Conservation (phyloP, 2,113 vertebrate species). For the Catagonus wagneri region DNA sequence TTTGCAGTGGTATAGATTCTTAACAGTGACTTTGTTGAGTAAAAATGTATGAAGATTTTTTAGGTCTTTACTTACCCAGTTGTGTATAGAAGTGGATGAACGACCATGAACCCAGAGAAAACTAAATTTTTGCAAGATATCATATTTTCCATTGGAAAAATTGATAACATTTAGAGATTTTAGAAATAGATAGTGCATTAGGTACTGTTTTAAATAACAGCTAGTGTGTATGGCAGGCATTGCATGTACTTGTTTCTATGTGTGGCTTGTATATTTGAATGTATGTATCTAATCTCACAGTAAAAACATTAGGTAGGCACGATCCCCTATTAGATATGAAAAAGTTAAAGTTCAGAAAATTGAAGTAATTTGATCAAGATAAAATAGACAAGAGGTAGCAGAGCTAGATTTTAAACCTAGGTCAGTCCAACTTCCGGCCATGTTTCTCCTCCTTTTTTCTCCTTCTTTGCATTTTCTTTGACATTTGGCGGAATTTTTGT, state of each 20-base stretch:
- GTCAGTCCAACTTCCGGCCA: not conserved
- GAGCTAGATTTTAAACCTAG: not conserved
- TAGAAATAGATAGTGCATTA: not conserved
- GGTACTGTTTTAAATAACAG: not conserved
- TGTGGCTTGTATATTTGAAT: not conserved
- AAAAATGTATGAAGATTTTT: not conserved
- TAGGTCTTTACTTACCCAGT: constrained; percentile 11
- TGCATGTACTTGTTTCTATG: not conserved
- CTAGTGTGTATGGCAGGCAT: not conserved
- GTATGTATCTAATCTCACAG: not conserved
- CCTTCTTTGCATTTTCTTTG: not conserved
- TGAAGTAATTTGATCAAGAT: not conserved
- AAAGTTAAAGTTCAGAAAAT: not conserved
- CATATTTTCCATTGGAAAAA: not conserved
- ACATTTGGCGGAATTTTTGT: not conserved
- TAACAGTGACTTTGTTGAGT: constrained; percentile 8
- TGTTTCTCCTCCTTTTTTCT: not conserved
- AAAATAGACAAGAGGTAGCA: not conserved
- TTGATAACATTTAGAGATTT: not conserved
- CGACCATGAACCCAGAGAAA: not conserved
- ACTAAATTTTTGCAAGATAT: not conserved
- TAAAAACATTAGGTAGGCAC: not conserved
- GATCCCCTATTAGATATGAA: not conserved
- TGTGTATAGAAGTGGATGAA: not conserved
- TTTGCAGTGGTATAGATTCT: not conserved